Evolutionary conservation across 2,113 vertebrate species (phyloP), one percentile per base, ranked within the genome.

Genomic region (Acrocephalus arundinaceus): DNA sequence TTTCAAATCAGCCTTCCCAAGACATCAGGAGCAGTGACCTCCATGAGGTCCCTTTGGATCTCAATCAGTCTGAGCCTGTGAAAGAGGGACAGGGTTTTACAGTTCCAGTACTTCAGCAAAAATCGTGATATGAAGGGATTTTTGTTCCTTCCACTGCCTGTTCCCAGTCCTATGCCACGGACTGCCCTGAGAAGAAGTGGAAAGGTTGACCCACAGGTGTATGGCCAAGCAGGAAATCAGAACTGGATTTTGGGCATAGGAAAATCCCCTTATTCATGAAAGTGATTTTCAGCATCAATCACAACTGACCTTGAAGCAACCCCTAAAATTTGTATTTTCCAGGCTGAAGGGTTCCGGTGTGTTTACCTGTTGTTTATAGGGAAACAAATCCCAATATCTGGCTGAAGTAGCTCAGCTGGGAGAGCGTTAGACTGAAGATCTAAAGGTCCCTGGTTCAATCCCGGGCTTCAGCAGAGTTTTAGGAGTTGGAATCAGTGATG

Each of bases 381-480:
- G 7, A 57, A 89, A 41, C 0, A 10, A 24, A 3, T 0, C 0
- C 2, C 1, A 1, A 0, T 1, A 2, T 9, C 11, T 15, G 24
- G 87, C 87, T 82, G 87, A 68, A 89, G 70, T 82, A 82, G 70
- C 71, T 89, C 78, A 75, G 78, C 62, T 89, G 70, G 70, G 87
- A 83, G 71, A 75, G 55, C 5, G 14, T 76, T 76, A 62, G 54
- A 83, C 78, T 76, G 71, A 62, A 83, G 78, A 83, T 83, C 87
- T 68, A 41, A 76, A 89, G 62, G 62, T 83, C 87, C 62, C 71
- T 83, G 78, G 87, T 83, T 89, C 78, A 75, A 54, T 18, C 78
- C 87, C 2, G 30, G 78, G 55, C 48, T 76, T 76, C 78, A 89
- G 87, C 39, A 83, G 55, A 1, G 4, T 68, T 82, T 68, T 68